These are phyloP conservation scores for Probosciger aterrimus DNA, from an alignment of 2,113 vertebrate genomes.

Conservation along the genomic window DNA sequence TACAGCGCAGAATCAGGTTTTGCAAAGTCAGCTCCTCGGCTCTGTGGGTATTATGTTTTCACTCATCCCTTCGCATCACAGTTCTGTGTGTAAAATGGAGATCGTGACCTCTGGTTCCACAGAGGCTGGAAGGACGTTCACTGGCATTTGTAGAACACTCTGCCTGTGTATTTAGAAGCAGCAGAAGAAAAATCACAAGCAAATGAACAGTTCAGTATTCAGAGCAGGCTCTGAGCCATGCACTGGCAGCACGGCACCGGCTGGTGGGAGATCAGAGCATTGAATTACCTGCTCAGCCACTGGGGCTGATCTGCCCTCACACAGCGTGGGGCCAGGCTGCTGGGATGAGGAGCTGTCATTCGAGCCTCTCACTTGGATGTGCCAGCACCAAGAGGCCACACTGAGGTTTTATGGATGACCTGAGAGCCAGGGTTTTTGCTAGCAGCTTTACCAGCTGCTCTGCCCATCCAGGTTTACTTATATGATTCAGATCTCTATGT, in stretches of 20 bases:
- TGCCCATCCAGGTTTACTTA: not conserved
- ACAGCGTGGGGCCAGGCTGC: not conserved
- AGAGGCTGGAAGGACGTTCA: not conserved
- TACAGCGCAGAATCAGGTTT: not conserved
- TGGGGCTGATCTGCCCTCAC: not conserved
- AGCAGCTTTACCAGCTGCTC: not conserved
- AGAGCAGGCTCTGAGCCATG: not conserved
- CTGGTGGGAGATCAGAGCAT: not conserved
- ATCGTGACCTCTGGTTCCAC: not conserved
- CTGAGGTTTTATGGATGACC: rapidly evolving
- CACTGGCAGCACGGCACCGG: not conserved
- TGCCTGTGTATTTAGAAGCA: not conserved
- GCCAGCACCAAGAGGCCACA: not conserved
- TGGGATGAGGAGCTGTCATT: not conserved
- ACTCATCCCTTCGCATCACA: not conserved
- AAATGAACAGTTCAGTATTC: not conserved
- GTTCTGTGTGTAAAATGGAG: not conserved
- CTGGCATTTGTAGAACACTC: not conserved
- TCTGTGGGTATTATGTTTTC: not conserved
- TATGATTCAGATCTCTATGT: not conserved
- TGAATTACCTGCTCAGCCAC: not conserved
- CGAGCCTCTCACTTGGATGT: not conserved
- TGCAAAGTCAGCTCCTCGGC: not conserved
- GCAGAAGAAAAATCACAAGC: not conserved
- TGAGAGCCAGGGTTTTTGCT: not conserved